These are phyloP conservation scores for Protomyctophum bolini DNA, from an alignment of 2,113 vertebrate species.

Conservation along the genomic window DNA sequence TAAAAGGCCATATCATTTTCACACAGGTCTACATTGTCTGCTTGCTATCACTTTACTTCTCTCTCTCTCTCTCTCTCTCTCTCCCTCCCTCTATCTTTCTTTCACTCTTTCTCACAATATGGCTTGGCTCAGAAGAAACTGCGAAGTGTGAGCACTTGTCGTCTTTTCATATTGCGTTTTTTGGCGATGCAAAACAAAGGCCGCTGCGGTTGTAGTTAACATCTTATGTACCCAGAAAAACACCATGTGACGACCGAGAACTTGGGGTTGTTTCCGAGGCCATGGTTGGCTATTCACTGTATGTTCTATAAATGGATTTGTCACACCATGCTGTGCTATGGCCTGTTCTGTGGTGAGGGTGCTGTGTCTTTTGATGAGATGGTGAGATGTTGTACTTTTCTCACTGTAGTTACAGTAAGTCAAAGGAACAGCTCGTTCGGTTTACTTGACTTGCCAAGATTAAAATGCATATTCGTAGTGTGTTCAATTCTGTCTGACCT, in stretches of 20 bases:
- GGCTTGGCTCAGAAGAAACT: not conserved
- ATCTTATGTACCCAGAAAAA: constrained; percentile 35
- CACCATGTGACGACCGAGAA: constrained; percentile 53
- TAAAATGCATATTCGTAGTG: not conserved
- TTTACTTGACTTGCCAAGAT: no score
- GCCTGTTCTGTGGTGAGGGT: constrained; percentile 39
- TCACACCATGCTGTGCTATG: constrained; percentile 10
- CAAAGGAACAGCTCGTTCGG: no score
- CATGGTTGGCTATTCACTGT: constrained; percentile 32
- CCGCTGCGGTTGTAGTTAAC: constrained; percentile 50
- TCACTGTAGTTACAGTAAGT: not conserved
- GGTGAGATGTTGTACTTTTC: not conserved
- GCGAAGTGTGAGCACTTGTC: constrained; percentile 28
- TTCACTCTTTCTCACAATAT: constrained; percentile 1
- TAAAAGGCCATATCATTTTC: constrained; percentile 17
- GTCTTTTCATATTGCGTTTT: constrained; percentile 56
- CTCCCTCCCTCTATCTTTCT: not conserved
- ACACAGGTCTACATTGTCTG: not conserved
- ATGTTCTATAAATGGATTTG: constrained; percentile 11
- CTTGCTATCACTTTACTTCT: not conserved
- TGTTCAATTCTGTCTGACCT: not conserved
- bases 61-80: not conserved
- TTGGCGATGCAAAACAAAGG: constrained; percentile 59
- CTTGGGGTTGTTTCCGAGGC: constrained; percentile 21
- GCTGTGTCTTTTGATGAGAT: constrained; percentile 11